Evolutionary conservation across 1,140 invertebrate genomes (phyloP), one percentile per base, ranked within the genome.

Genomic region (Helicoverpa zea): DNA sequence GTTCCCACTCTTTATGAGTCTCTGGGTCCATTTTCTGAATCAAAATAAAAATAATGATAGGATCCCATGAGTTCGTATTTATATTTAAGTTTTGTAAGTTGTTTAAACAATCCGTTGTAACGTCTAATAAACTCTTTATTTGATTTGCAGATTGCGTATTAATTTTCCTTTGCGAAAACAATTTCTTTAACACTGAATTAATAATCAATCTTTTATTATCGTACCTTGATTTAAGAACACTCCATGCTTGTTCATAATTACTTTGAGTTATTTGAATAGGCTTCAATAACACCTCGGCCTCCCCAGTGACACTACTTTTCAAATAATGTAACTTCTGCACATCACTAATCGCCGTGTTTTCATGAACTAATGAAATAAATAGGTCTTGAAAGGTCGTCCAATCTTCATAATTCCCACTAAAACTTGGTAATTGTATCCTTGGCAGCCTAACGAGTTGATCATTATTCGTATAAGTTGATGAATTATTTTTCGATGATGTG

Each of bases 11-110:
- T 58, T 70, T 70, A 10, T 51, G 64, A 0, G 43, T 49, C 43
- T 68, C 64, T 10, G 43, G 43, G 64, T 68, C 63, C 43, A 66
- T n/a, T 23, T 68, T 68, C 16, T 68, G 64, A 7, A 68, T n/a
- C 4, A 68, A 43, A 47, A 68, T 3, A 68, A 68, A 66, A 3
- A 68, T 68, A 23, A 68, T 68, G 3, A 68, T 68, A 51, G 43
- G 64, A 68, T 68, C 64, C 64, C 64, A 68, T 7, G 43, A 49
- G 7, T 30, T n/a, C 14, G n/a, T 18, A 9, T 1, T 12, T 4
- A 66, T 18, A 12, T 49, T 18, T 49, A 49, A 66, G 18, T 66
- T 66, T 18, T 66, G 2, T 14, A 66, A 14, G 63, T 66, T 68
- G 9, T 68, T 51, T 23, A 68, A 23, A n/a, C n/a, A 51, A 12